Evolutionary conservation across 2,113 vertebrate genomes (phyloP), one percentile per base, ranked within the genome.

Genomic region (Alexandromys fortis): DNA sequence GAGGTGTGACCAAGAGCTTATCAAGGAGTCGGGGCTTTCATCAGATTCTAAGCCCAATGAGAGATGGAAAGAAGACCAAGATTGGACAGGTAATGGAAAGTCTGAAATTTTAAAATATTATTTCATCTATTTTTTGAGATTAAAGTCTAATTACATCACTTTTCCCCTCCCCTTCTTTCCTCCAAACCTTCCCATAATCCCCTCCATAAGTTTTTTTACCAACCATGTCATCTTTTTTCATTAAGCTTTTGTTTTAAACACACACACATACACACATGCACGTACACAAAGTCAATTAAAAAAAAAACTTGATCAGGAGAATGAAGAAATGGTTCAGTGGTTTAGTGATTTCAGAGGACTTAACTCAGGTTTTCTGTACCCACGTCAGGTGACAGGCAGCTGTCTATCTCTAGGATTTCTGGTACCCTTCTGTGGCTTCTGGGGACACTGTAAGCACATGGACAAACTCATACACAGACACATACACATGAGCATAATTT

Each of bases 21-120:
- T 70, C 42, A 68, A 92, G 89, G 86, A 95, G 52, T 88, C 90
- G 85, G 30, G 91, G 55, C 19, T 94, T 92, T 79, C 16, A 75
- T 92, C 47, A 91, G 33, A 89, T 95, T 96, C 63, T 47, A 95
- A 95, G 67, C 58, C 35, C 90, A 94, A 93, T 92, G n/a, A 92
- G n/a, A 3, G 73, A 65, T 88, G 5, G 3, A 82, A 93, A 76
- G 30, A n/a, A 90, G 55, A 14, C 55, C 52, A 82, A 76, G 17
- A 76, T 19, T 83, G 63, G 12, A 93, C 5, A 78, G 17, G 95
- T 65, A 94, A 24, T 72, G 6, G 35, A 68, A 67, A 76, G 3
- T 61, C 8, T 87, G 26, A 89, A 79, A 45, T 21, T 38, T 86
- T 47, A 67, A 67, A 82, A 30, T 73, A 47, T 47, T 47, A n/a